phyloP scores from a whole-genome alignment of 1,140 invertebrate genomes.

The Euwallacea similis region DNA sequence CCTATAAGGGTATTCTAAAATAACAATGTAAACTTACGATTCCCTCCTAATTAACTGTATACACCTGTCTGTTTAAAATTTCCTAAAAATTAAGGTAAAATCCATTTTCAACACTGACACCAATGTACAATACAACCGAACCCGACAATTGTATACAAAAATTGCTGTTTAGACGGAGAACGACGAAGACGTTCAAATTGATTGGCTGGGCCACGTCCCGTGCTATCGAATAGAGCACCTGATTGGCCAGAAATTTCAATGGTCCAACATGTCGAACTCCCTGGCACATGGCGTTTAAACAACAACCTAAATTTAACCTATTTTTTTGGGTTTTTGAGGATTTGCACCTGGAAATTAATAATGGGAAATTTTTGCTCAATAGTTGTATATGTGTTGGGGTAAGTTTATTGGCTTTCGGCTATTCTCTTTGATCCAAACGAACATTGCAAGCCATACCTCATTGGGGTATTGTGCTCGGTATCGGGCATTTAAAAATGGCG shows the following conservation, averaged over 20 bases:
- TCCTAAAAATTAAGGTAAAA: constrained; percentile 49
- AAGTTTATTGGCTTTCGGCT: background rate
- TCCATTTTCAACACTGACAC: constrained; percentile 50
- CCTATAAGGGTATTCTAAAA: constrained; percentile 38
- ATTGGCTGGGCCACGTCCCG: constrained; percentile 50
- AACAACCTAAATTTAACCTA: constrained; percentile 1
- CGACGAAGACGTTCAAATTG: constrained; percentile 53
- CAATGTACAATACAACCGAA: constrained; percentile 43
- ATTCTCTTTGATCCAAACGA: too few species aligned
- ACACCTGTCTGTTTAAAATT: constrained; percentile 48
- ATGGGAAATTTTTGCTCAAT: background rate
- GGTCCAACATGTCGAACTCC: constrained; percentile 38
- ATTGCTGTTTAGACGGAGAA: constrained; percentile 48
- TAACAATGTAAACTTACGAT: constrained; percentile 47
- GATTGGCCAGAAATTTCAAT: constrained; percentile 45
- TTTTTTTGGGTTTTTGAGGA: background rate
- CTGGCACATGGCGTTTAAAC: constrained; percentile 41
- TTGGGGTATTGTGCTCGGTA: too few species aligned
- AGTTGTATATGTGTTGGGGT: background rate
- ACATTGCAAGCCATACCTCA: too few species aligned
- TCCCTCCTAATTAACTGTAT: constrained; percentile 40
- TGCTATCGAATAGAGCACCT: constrained; percentile 45
- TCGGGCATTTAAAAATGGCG: too few species aligned
- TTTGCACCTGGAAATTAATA: background rate
- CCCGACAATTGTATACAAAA: constrained; percentile 54